Evolutionary conservation across 2,113 vertebrate genomes (phyloP), one percentile per base, ranked within the genome.

Genomic region (Cromileptes altivelis): DNA sequence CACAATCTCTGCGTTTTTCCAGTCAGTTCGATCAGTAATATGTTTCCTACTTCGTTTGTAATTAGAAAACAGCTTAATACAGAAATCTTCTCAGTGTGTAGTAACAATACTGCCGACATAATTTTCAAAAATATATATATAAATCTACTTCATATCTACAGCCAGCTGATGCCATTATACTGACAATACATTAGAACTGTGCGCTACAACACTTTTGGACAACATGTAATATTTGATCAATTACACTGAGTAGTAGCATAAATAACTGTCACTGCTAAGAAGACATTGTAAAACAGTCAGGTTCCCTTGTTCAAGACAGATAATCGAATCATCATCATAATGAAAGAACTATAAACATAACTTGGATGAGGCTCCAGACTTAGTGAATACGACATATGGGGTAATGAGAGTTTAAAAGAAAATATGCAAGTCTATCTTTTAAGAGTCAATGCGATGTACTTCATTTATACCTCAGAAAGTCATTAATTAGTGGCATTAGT

Each of bases 131-230:
- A 85, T 55, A 52, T 61, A 84, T 78, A 82, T 79, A 79, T 49
- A 69, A 76, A 70, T 81, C 87, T 86, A 89, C 78, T 84, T 90
- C 78, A 33, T 87, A 89, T 89, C 87, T 84, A 93, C 85, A 88
- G 75, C 69, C 80, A 64, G 71, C 83, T 76, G 88, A 77, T 63
- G 81, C 60, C 80, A 74, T 84, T 49, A 82, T 45, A 87, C 84
- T 71, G 83, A 78, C 47, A 63, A 81, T 49, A 88, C 57, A 69
- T 77, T 64, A 74, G 3, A 70, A 71, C 71, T 57, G 63, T 58
- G 19, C 0, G 53, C 88, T 89, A 90, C 50, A 61, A 90, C 63
- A 90, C 74, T 63, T 74, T 23, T 55, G 50, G 68, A 92, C 81
- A 82, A 64, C 61, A 82, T 61, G 79, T 80, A 47, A 53, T 53